Base-by-base conservation (phyloP, 2,888 invertebrate species). In the Portevinia maculata region DNA sequence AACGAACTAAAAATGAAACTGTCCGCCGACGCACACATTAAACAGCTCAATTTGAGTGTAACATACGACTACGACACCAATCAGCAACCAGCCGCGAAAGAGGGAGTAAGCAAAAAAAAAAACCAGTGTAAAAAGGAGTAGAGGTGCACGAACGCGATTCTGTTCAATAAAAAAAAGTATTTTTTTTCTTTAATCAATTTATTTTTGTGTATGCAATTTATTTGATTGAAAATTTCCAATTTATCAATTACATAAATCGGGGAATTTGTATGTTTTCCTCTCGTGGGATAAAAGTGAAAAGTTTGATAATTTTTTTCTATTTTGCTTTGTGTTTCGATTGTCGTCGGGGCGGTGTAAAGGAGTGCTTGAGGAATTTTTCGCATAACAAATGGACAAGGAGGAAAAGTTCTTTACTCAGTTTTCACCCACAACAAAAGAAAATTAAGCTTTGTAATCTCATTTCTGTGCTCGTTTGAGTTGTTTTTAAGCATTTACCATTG, bases 81-180 rank as follows among this genome's bases (percentile, higher is more conserved):
- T n/a, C 65, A 59, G 28, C 76, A 30, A 75, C 28, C 81, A 76
- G 15, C 53, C 19, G 65, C 41, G 48, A 71, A 76, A 59, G 76
- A 76, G 55, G 41, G 83, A 76, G 76, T 70, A 60, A 67, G 44
- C 50, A 62, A 73, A 67, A 71, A 50, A 32, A 55, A 71, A 46
- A 62, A 24, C 24, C 24, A 24, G 24, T 5, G 5, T 24, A 57
- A 60, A 64, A 15, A 67, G 15, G 53, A 67, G 59, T 67, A 73
- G 62, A 73, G 78, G 83, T 78, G 67, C 62, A 78, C 78, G 78
- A 83, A 78, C 71, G 83, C 78, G 76, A 78, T 60, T 59, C 39
- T 60, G 5, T 24, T 24, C 24, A 2, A 48, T 57, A 59, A 62
- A 62, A 48, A 59, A 59, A 64, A 62, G 75, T 60, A 76, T 50